A percentile compares a stretch with the other conserved stretches of the same genome.
Evolutionary conservation across 2,888 invertebrate genomes (phyloP).

Genomic region (Eupithecia subumbrata): DNA sequence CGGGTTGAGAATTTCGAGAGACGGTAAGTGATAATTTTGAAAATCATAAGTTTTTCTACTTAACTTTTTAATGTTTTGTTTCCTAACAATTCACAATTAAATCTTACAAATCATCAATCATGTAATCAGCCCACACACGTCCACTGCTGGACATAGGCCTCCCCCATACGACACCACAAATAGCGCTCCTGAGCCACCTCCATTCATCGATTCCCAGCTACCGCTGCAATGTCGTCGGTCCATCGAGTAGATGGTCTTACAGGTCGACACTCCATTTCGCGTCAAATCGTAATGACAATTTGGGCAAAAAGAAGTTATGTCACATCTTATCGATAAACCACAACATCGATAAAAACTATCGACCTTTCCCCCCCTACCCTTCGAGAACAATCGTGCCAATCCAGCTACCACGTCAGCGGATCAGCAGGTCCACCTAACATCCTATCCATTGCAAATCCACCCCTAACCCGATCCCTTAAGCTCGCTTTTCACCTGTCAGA

Average conservation of each 20-base stretch:
- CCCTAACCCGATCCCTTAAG: slow-evolving; percentile 14
- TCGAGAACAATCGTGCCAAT: slow-evolving; percentile 26
- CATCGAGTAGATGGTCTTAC: neutral
- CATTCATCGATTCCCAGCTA: neutral
- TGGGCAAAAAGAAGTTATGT: neutral
- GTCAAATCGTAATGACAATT: neutral
- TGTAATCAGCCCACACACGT: neutral
- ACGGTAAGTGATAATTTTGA: neutral
- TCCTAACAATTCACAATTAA: neutral
- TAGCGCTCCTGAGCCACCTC: neutral
- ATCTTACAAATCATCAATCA: neutral
- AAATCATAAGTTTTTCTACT: too few species aligned
- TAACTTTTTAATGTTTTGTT: too few species aligned
- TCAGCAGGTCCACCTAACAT: slow-evolving; percentile 6
- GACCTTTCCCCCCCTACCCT: neutral
- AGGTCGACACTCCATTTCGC: neutral
- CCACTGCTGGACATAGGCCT: neutral
- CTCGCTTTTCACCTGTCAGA: slow-evolving; percentile 15
- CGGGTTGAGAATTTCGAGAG: neutral
- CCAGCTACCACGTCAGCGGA: slow-evolving; percentile 27
- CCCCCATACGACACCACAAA: neutral
- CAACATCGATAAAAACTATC: neutral
- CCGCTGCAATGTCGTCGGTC: neutral
- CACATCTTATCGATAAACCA: neutral
- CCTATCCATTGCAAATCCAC: slow-evolving; percentile 15